Percentiles rank a stretch among this genome's conserved stretches.
phyloP scores from a whole-genome alignment of 2,113 vertebrate species.

The Heliornis fulica region DNA sequence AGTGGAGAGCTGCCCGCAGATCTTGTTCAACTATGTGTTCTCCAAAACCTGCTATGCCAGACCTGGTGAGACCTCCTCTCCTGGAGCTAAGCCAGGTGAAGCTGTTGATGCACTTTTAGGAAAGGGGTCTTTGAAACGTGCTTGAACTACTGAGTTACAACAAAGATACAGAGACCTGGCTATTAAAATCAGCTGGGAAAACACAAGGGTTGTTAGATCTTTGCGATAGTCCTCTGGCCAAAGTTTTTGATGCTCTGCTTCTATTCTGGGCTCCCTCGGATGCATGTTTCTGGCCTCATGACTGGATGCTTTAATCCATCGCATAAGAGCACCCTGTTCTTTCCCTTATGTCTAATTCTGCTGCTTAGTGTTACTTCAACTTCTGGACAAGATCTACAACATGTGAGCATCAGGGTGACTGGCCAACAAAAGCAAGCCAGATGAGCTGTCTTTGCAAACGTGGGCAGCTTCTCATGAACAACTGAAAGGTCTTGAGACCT shows the following conservation, averaged over 20 bases:
- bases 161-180: neutral
- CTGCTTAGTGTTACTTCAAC: neutral
- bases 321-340: neutral
- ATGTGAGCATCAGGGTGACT: neutral
- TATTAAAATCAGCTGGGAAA: neutral
- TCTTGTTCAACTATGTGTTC: neutral
- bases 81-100: neutral
- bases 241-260: neutral
- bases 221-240: neutral
- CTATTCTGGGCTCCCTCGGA: conserved; percentile 15
- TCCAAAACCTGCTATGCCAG: neutral
- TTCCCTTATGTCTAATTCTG: neutral
- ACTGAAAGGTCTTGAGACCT: neutral
- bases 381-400: neutral
- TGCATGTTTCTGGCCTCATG: neutral
- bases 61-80: neutral
- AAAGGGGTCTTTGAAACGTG: neutral
- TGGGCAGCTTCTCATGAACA: neutral
- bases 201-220: neutral
- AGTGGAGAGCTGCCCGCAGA: conserved; percentile 13
- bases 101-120: neutral
- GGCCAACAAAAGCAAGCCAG: neutral
- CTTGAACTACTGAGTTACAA: neutral
- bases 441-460: neutral
- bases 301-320: conserved; percentile 4